These are phyloP conservation scores for Enoplosus armatus DNA, from an alignment of 2,797 vertebrate genomes.

Conservation along the genomic window DNA sequence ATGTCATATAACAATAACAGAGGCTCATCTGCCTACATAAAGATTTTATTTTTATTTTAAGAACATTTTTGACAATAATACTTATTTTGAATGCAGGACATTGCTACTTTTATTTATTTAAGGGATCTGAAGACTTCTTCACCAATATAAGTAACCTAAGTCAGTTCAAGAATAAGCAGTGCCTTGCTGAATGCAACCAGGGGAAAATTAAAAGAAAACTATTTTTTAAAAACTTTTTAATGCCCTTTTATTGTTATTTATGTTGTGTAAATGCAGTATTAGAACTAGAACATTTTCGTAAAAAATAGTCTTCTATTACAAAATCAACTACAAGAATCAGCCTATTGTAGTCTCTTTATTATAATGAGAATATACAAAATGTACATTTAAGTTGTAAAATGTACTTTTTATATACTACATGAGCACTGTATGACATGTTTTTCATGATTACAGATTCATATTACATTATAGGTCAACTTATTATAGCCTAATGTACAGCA, in stretches of 20 bases:
- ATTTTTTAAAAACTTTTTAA: too few relatives aligned
- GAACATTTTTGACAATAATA: not conserved
- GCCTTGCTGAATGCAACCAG: not conserved
- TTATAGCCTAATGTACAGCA: not conserved
- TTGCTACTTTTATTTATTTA: not conserved
- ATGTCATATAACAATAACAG: not conserved
- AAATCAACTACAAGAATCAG: not conserved
- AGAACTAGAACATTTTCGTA: too few relatives aligned
- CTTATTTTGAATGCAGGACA: not conserved
- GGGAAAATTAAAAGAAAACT: not conserved
- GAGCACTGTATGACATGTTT: not conserved
- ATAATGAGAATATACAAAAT: not conserved
- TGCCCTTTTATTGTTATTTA: constrained; percentile 5
- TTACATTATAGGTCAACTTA: not conserved
- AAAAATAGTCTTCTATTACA: not conserved
- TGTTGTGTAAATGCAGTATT: not conserved
- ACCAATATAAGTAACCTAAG: too few relatives aligned
- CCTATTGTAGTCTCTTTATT: not conserved
- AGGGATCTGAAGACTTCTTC: not conserved
- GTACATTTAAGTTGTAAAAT: not conserved
- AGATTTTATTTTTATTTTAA: too few relatives aligned
- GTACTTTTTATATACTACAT: not conserved
- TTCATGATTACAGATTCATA: not conserved
- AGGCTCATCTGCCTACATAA: not conserved
- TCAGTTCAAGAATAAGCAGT: not conserved